Conservation (phyloP, 2,888 invertebrate species). For the Doris montereyensis region DNA sequence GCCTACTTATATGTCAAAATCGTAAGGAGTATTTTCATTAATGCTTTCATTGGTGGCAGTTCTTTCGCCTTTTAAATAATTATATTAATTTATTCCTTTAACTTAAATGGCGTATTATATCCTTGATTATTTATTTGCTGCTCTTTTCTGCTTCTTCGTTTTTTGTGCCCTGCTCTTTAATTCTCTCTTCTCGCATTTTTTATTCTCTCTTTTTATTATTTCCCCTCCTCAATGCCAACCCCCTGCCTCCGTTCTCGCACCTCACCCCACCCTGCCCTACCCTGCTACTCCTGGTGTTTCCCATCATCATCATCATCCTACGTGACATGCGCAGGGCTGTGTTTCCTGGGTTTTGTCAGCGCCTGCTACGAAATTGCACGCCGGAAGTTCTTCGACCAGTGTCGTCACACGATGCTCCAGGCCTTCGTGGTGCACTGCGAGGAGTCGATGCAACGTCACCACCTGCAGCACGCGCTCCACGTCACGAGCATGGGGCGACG, state of each 20-base stretch:
- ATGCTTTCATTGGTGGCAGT: too few species aligned
- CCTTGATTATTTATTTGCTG: too few species aligned
- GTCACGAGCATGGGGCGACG: background rate
- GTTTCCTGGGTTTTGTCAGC: conserved; percentile 69
- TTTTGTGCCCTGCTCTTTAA: too few species aligned
- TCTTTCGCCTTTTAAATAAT: too few species aligned
- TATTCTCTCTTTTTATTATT: too few species aligned
- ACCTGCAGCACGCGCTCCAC: conserved; percentile 30
- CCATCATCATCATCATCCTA: background rate
- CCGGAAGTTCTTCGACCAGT: conserved; percentile 54
- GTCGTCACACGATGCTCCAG: conserved; percentile 55
- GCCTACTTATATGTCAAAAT: too few species aligned
- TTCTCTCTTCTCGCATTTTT: too few species aligned
- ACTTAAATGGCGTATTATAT: too few species aligned
- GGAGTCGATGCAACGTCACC: conserved; percentile 48
- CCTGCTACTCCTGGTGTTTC: too few species aligned
- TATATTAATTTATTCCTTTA: too few species aligned
- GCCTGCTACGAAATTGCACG: conserved; percentile 66
- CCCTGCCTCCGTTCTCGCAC: background rate
- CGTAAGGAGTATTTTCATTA: too few species aligned
- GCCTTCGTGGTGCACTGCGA: conserved; percentile 62
- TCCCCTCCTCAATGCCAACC: background rate
- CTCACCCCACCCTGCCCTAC: background rate
- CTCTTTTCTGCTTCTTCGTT: too few species aligned
- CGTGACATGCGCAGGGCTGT: conserved; percentile 56